Evolutionary conservation across 2,113 vertebrate species (phyloP).

Genomic region (Pedionomus torquatus): DNA sequence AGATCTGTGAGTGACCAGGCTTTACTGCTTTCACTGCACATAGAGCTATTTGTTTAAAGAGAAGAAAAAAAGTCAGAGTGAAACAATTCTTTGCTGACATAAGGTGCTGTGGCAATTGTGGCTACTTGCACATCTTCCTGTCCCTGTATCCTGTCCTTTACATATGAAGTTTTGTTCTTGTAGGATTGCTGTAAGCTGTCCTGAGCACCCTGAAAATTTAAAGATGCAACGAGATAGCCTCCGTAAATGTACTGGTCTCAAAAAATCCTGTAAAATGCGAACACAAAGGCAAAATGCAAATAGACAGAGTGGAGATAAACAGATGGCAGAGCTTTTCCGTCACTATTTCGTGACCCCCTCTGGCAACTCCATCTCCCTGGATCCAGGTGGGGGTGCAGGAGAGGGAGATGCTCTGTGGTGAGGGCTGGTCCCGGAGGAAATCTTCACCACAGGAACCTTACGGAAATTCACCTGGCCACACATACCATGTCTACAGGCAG

Average conservation of each 20-base stretch:
- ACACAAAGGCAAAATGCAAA: neutral
- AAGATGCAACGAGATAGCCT: neutral
- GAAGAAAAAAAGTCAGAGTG: neutral
- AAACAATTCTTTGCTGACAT: neutral
- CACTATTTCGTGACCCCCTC: neutral
- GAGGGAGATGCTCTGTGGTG: neutral
- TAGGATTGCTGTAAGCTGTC: neutral
- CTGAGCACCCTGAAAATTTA: neutral
- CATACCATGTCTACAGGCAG: neutral
- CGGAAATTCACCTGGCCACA: neutral
- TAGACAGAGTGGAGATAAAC: neutral
- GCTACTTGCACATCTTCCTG: neutral
- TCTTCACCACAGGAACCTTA: fast-evolving
- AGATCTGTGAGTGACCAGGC: neutral
- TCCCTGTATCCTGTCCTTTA: neutral
- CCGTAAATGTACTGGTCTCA: neutral
- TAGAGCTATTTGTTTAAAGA: neutral
- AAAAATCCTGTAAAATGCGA: neutral
- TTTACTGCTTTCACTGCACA: neutral
- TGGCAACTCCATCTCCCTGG: neutral
- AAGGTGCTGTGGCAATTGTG: neutral
- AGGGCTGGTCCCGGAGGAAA: neutral
- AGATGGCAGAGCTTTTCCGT: neutral
- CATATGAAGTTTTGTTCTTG: neutral
- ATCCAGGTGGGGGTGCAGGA: neutral